These are phyloP conservation scores for Mus spretus DNA, from an alignment of 2,797 vertebrate genomes.

Conservation along the genomic window DNA sequence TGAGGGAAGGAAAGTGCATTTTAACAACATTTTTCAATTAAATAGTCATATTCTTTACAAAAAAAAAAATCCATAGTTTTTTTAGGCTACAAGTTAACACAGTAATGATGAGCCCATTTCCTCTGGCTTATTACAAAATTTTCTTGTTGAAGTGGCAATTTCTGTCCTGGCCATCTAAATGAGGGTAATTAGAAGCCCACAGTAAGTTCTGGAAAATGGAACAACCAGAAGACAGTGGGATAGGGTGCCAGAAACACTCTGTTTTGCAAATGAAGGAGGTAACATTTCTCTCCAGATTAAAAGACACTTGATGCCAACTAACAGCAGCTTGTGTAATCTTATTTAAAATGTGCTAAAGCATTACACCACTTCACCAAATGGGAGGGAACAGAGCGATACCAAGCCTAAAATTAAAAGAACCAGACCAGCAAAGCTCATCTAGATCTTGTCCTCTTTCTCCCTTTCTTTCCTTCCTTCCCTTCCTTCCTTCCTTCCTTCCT, in stretches of 20 bases:
- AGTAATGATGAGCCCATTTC: constrained; percentile 66
- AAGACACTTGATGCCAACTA: constrained; percentile 83
- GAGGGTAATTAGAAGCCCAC: constrained; percentile 87
- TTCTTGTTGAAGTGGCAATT: constrained; percentile 87
- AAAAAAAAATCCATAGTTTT: constrained; percentile 68
- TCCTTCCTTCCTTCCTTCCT: too few species aligned
- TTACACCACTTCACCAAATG: constrained; percentile 74
- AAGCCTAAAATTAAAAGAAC: constrained; percentile 61
- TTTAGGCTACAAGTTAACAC: constrained; percentile 18
- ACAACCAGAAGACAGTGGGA: constrained; percentile 76
- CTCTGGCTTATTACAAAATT: constrained; percentile 86
- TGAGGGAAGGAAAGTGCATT: constrained; percentile 23
- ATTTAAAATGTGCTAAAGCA: constrained; percentile 81
- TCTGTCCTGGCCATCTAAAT: constrained; percentile 85
- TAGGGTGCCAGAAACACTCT: constrained; percentile 77
- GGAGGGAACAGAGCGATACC: constrained; percentile 51
- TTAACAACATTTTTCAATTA: constrained; percentile 73
- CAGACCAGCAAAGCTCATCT: background rate
- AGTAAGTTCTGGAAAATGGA: constrained; percentile 84
- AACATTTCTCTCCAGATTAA: constrained; percentile 85
- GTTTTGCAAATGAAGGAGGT: constrained; percentile 86
- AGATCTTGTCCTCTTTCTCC: background rate
- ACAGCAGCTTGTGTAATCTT: constrained; percentile 86
- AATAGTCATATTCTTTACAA: constrained; percentile 59
- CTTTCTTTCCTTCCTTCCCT: background rate